Evolutionary conservation across 2,888 invertebrate species (phyloP), one percentile per base, ranked within the genome.

Genomic region (Hypomecis punctinalis): DNA sequence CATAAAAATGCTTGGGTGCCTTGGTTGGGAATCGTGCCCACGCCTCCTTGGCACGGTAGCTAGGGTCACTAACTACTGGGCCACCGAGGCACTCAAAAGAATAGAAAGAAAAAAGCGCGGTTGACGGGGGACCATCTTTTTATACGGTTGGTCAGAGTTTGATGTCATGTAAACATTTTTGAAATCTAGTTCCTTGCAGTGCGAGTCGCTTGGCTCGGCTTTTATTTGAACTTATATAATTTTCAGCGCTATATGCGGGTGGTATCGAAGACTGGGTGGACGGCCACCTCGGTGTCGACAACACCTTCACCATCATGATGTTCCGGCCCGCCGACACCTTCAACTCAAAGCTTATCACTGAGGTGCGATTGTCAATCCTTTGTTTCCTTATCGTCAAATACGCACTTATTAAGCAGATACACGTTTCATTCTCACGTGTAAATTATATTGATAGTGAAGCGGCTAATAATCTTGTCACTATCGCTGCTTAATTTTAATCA

Each of bases 231-330:
- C 23, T 23, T 23, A 23, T 23, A 23, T 36, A 56, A 42, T 58
- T 78, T 81, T 7, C 73, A 93, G 92, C 93, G 3, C 71, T 92
- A 35, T 91, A 88, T 57, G 92, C 92, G 0, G 92, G 92, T 9
- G 92, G 92, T 5, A 88, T 93, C 43, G 92, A 93, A 75, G 92
- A 93, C 71, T 93, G 93, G 92, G 83, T 91, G 1, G 91, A 92
- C 63, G 88, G 92, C 1, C 92, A 92, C 66, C 69, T 90, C 54
- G 92, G 91, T 8, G 86, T 92, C 11, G 92, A 92, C 72, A 89
- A 91, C 64, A 90, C 92, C 0, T 93, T 89, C 69, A 85, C 90
- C 3, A 82, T 93, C 10, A 89, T 91, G 86, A 83, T 93, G 88
- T 89, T 84, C 61, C 83, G 89, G 11, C 86, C 87, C 0, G 73